Base-by-base conservation (phyloP, 2,888 invertebrate genomes). In the Microplitis manilae region DNA sequence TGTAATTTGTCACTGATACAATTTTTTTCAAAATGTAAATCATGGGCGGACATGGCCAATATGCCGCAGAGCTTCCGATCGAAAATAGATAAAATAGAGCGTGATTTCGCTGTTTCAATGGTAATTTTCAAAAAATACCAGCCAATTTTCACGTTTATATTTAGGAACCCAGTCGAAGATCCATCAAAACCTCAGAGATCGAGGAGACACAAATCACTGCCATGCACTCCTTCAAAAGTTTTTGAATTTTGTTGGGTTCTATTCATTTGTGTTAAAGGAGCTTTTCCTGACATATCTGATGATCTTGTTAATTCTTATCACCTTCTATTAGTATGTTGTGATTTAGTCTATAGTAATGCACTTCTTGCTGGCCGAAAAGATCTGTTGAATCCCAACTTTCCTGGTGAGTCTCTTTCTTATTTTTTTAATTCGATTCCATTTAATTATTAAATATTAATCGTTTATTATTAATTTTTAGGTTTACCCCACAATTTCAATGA, bases 281-380 rank as follows among this genome's bases (percentile, higher is more conserved):
- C 96, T 87, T 95, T 96, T 86, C 94, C 95, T 64, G 94, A 94
- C 74, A 95, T 96, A 39, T 95, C 96, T 69, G 96, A 97, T 87
- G 98, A 99, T 90, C 91, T 99, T 76, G 97, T 99, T 1, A 97
- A 96, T 88, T 98, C 97, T 81, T 97, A 96, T 88, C 98, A 98
- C 90, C 92, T 99, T 69, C 91, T 99, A 70, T 91, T 98, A 77
- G 96, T 97, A 77, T 96, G 97, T 89, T 93, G 98, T 82, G 98
- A 99, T 92, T 93, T 96, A 87, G 93, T 98, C 75, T 98, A 95
- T 90, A 93, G 93, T 78, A 98, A 98, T 91, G 96, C 96, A 59
- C 92, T 97, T 79, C 91, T 95, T 86, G 93, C 95, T 73, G 94
- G 94, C 85, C 92, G 97, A 81, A 93, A 92, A 85, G 98, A 98